Evolutionary conservation across 1,140 invertebrate genomes (phyloP), one percentile per base, ranked within the genome.

Genomic region (Cephus cinctus): DNA sequence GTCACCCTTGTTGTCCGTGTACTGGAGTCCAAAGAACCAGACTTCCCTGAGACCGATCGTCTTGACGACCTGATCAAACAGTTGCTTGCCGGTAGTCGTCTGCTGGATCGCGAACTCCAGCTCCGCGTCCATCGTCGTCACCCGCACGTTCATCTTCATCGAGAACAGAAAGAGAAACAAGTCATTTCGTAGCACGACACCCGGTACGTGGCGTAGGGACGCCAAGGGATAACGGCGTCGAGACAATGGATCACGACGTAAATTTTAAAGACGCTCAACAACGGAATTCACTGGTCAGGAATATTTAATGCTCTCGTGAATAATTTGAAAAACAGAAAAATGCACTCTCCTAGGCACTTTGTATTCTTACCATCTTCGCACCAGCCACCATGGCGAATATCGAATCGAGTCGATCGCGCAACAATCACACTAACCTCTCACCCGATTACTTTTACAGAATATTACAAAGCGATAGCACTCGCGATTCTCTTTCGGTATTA

Each of bases 91-190:
- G 36, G 97, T 98, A 52, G 98, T 99, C 67, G 90, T 96, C 70
- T 91, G 91, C 85, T 99, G 97, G 86, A 99, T 99, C 76, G 96
- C 94, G 84, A 99, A 99, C 84, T 99, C 97, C 85, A 99, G 83
- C 83, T 99, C 98, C 63, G 98, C 97, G 82, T 99, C 98, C 95
- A 99, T 98, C 67, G 98, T 99, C 69, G 94, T 97, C 78, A 99
- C 96, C 73, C 96, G 89, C 59, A 98, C 96, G 82, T 98, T 98
- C 83, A 96, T 92, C 92, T 95, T 61, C 23, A 8, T 3, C 14
- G 14, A 39, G 23, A 14, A 41, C 39, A 65, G 57, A 55, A 51
- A 31, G n/a, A 49, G 15, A 21, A 46, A 44, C 20, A 22, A 43
- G 36, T 45, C 20, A 47, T 14, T 35, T 21, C 34, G 12, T 43